phyloP scores from a whole-genome alignment of 2,888 invertebrate genomes.

The Cantharis rustica region DNA sequence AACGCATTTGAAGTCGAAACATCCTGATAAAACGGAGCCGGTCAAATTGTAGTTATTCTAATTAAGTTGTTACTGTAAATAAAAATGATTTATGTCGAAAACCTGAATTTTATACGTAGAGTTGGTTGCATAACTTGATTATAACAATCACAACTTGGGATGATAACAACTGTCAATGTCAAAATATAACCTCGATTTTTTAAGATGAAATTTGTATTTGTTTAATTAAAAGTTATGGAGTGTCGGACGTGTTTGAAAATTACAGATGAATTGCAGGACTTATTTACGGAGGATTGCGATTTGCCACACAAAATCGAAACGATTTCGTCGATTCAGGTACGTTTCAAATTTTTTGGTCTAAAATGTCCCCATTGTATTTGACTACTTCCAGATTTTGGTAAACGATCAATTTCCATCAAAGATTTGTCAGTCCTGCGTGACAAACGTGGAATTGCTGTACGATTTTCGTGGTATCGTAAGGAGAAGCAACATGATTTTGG shows the following conservation, averaged over 20 bases:
- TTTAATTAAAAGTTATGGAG: neutral
- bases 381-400: neutral
- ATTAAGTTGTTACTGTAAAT: neutral
- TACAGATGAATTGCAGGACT: neutral
- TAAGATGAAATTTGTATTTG: neutral
- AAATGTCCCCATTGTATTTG: neutral
- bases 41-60: neutral
- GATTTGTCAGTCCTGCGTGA: neutral
- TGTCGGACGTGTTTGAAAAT: neutral
- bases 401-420: neutral
- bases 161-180: neutral
- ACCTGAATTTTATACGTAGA: no score
- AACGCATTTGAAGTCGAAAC: slow-evolving; percentile 24
- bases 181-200: neutral
- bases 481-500: neutral
- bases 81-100: neutral
- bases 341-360: neutral
- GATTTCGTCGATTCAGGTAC: neutral
- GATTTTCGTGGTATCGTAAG: neutral
- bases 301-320: neutral
- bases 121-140: no score
- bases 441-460: neutral
- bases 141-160: neutral
- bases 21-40: neutral
- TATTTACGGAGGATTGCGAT: neutral